Conservation (phyloP, 2,797 vertebrate species). For the Cossypha heuglini region DNA sequence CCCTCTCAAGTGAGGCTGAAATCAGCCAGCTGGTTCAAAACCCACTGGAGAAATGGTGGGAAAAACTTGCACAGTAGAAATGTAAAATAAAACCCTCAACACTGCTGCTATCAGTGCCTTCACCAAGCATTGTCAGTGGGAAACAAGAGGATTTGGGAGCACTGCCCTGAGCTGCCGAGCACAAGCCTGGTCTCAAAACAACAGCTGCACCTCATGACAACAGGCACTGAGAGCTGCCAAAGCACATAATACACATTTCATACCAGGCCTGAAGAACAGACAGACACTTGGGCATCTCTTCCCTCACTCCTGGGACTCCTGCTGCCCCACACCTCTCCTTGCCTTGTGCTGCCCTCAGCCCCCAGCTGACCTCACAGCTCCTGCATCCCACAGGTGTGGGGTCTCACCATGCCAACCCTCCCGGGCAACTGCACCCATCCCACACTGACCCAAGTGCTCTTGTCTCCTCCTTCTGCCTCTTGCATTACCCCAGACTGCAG, state of each 20-base stretch:
- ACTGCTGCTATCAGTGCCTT: not conserved
- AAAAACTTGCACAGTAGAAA: not conserved
- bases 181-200: not conserved
- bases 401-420: rapidly evolving
- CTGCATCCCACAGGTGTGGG: rapidly evolving
- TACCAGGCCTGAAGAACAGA: not conserved
- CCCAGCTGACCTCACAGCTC: not conserved
- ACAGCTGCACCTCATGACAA: not conserved
- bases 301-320: not conserved
- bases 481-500: rapidly evolving
- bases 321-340: not conserved
- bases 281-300: not conserved
- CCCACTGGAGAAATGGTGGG: not conserved
- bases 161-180: not conserved
- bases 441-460: rapidly evolving
- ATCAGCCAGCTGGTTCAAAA: not conserved
- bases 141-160: not conserved
- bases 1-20: not conserved
- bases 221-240: not conserved
- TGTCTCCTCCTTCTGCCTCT: not conserved
- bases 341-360: not conserved
- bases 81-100: not conserved
- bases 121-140: rapidly evolving
- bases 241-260: not conserved
- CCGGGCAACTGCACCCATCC: rapidly evolving